phyloP scores from a whole-genome alignment of 2,113 vertebrate species.

The Natator depressus region DNA sequence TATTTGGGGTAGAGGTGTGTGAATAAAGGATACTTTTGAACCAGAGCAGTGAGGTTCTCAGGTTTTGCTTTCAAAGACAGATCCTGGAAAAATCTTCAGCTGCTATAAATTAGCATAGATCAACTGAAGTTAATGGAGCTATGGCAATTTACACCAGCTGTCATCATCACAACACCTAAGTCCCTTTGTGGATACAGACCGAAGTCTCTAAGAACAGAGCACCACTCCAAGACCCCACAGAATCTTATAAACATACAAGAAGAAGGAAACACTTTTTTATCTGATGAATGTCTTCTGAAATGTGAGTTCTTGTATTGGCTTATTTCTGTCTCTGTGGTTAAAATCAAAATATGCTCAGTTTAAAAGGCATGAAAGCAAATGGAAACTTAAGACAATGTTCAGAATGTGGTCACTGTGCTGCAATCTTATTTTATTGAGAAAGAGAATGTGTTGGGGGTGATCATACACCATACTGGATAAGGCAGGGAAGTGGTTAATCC shows the following conservation, averaged over 20 bases:
- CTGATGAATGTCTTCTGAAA: neutral
- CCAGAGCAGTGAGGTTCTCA: neutral
- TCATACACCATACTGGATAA: neutral
- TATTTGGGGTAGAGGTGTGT: neutral
- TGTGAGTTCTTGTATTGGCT: neutral
- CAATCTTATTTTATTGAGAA: neutral
- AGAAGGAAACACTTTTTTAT: neutral
- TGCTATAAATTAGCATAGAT: neutral
- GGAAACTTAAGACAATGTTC: neutral
- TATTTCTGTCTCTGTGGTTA: neutral
- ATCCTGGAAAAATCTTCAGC: neutral
- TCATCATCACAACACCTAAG: neutral
- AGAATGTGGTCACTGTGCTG: neutral
- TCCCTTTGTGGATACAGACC: neutral
- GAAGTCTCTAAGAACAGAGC: neutral
- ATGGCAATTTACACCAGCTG: neutral
- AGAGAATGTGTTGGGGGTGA: neutral
- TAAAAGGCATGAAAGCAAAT: neutral
- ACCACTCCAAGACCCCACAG: neutral
- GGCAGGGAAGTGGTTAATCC: neutral
- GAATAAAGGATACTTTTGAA: neutral
- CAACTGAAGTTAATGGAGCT: neutral
- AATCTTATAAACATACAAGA: neutral
- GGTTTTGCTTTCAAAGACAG: neutral
- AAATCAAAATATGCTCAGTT: neutral